These are phyloP conservation scores for Sinocyclocheilus maitianheensis DNA, from an alignment of 2,113 vertebrate species.

Conservation along the genomic window DNA sequence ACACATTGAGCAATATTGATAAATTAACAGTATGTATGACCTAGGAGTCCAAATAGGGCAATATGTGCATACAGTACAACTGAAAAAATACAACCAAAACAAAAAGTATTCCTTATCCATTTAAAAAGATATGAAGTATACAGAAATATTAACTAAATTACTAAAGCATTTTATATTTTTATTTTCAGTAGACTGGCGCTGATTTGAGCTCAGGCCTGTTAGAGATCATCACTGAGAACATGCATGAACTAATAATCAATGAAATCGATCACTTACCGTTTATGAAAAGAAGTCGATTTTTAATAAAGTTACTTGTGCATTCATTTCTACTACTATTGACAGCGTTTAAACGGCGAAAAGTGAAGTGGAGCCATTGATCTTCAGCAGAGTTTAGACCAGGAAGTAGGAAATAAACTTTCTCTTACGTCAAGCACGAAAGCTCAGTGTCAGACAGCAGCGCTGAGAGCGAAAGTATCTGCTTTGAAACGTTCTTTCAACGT, in stretches of 20 bases:
- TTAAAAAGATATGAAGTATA: background rate
- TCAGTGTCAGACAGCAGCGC: no score
- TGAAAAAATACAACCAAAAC: background rate
- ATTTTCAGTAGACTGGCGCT: background rate
- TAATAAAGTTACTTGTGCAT: background rate
- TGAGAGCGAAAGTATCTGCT: background rate
- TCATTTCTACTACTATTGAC: background rate
- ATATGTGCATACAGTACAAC: background rate
- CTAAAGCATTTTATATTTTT: background rate
- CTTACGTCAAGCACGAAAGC: background rate
- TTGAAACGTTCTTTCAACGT: background rate
- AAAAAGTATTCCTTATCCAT: no score
- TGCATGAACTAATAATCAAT: background rate
- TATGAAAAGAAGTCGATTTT: background rate
- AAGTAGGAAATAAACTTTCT: conserved; percentile 27
- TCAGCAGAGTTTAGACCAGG: conserved; percentile 13
- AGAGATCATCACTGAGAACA: background rate
- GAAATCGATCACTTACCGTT: conserved; percentile 11
- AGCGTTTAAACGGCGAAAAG: background rate
- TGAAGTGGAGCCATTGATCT: background rate
- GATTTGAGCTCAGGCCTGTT: background rate
- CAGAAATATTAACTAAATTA: no score
- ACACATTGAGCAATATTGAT: no score
- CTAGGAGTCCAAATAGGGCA: no score
- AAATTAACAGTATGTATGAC: background rate